These are phyloP conservation scores for Falco biarmicus DNA, from an alignment of 2,797 vertebrate species.

Conservation along the genomic window DNA sequence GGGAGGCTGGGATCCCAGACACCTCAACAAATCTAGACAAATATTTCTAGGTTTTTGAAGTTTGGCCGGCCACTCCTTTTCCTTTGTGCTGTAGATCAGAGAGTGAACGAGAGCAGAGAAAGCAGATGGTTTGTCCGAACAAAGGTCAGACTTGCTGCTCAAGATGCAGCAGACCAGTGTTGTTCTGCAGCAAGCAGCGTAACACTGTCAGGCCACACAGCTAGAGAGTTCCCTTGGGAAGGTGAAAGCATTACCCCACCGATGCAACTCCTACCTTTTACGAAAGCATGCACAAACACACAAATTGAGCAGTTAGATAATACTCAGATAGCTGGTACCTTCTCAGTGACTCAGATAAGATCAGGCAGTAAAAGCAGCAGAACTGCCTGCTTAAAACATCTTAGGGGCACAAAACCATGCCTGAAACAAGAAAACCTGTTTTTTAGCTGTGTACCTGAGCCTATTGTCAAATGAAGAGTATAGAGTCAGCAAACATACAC, in stretches of 20 bases:
- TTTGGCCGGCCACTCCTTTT: not conserved
- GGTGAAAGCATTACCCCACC: not conserved
- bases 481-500: not conserved
- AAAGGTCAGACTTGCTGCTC: not conserved
- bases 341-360: not conserved
- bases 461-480: not conserved
- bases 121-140: slow-evolving; percentile 1
- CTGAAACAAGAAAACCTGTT: not conserved
- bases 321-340: not conserved
- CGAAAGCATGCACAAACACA: not conserved
- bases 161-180: not conserved
- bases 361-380: not conserved
- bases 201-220: not conserved
- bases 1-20: not conserved
- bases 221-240: not conserved
- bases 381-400: not conserved
- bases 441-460: not conserved
- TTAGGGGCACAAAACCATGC: not conserved
- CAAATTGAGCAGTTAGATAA: not conserved
- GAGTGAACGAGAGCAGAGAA: not conserved
- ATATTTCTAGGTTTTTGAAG: not conserved
- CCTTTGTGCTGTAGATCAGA: not conserved
- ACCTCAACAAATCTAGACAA: not conserved
- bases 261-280: not conserved
- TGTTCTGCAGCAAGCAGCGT: not conserved